Conservation (phyloP, 2,888 invertebrate genomes). For the Disparrhopalites patrizii region DNA sequence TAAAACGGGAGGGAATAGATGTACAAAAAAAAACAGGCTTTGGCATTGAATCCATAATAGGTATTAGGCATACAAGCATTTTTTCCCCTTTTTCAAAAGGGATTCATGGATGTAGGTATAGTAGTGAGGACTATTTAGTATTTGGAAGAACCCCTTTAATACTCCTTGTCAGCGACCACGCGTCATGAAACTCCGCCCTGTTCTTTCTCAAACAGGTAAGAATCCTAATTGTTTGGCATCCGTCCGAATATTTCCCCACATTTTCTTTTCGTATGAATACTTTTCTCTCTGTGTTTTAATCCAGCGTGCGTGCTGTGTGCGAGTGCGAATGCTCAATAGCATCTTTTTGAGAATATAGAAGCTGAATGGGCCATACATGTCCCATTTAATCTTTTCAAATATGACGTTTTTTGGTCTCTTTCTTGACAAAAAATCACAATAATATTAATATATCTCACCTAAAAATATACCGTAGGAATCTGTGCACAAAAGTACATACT, state of each 20-base stretch:
- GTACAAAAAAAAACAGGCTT: too few species aligned
- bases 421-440: conserved; percentile 11
- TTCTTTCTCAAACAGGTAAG: conserved; percentile 10
- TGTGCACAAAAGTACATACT: not conserved
- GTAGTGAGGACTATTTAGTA: too few species aligned
- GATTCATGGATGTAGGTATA: too few species aligned
- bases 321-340: conserved; percentile 12
- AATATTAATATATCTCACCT: too few species aligned
- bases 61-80: too few species aligned
- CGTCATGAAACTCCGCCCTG: conserved; percentile 15
- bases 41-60: too few species aligned
- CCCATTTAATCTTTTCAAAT: conserved; percentile 22
- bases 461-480: too few species aligned
- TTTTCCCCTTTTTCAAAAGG: too few species aligned
- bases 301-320: not conserved
- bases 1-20: too few species aligned
- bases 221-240: conserved; percentile 21
- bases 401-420: conserved; percentile 22
- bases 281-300: not conserved
- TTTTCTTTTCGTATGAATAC: not conserved
- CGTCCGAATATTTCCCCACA: conserved; percentile 12
- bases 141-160: too few species aligned
- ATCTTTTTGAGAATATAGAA: conserved; percentile 23
- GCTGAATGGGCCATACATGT: conserved; percentile 12
- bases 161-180: conserved; percentile 6